phyloP scores from a whole-genome alignment of 2,113 vertebrate genomes.

The Chitala chitala region DNA sequence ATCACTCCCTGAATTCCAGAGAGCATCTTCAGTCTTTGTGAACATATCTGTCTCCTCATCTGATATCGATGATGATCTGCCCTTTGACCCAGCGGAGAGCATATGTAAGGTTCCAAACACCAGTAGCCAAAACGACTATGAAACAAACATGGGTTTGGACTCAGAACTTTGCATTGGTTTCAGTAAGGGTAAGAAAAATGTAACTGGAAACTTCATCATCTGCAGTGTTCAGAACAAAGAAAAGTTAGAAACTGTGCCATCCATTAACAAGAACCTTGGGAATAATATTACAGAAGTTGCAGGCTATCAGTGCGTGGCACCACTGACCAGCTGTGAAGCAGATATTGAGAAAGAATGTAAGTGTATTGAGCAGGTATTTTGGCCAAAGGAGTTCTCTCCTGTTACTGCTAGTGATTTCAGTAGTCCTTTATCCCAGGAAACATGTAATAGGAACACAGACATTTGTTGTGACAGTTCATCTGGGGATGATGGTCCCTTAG shows the following conservation, averaged over 20 bases:
- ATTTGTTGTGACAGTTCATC: not conserved
- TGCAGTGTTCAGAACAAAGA: conserved; percentile 34
- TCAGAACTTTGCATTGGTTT: not conserved
- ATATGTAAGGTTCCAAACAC: conserved; percentile 31
- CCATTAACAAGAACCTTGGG: conserved; percentile 37
- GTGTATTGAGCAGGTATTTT: conserved; percentile 10
- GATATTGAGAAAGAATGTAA: not conserved
- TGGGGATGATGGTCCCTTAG: conserved; percentile 18
- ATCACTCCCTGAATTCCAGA: conserved; percentile 51
- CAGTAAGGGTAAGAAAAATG: not conserved
- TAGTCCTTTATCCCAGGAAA: conserved; percentile 18
- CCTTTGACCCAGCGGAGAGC: conserved; percentile 35
- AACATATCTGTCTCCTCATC: conserved; percentile 42
- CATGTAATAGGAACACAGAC: conserved; percentile 19
- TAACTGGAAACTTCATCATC: conserved; percentile 13
- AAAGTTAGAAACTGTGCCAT: conserved; percentile 17
- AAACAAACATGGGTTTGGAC: not conserved
- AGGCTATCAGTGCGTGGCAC: not conserved
- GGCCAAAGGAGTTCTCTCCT: conserved; percentile 11
- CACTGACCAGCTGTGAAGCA: conserved; percentile 10
- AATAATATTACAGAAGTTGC: not conserved
- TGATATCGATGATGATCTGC: conserved; percentile 28
- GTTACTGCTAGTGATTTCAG: conserved; percentile 16
- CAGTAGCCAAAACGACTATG: not conserved
- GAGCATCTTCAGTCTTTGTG: conserved; percentile 43